phyloP scores from a whole-genome alignment of 2,797 vertebrate species.

The Cyclopterus lumpus region DNA sequence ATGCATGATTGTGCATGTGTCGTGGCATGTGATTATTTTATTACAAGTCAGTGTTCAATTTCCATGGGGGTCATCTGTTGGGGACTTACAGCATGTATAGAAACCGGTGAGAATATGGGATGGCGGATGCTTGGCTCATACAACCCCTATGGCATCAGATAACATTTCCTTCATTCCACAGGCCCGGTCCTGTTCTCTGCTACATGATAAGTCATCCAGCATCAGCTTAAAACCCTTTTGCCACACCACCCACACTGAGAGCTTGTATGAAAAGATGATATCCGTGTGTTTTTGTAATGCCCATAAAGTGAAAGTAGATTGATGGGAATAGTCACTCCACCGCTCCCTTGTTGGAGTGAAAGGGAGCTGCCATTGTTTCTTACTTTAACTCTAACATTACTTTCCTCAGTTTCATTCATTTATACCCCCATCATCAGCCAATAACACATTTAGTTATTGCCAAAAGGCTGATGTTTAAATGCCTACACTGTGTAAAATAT shows the following conservation, averaged over 20 bases:
- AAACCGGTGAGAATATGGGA: conserved; percentile 70
- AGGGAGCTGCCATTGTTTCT: conserved; percentile 34
- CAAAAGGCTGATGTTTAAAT: conserved; percentile 26
- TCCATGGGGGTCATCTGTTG: conserved; percentile 53
- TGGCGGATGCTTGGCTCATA: conserved; percentile 67
- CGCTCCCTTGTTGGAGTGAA: conserved; percentile 33
- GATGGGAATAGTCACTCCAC: conserved; percentile 47
- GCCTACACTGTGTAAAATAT: conserved; percentile 3
- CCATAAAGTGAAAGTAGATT: conserved; percentile 55
- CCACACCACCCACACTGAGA: conserved; percentile 72
- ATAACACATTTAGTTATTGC: not conserved
- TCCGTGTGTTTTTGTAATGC: conserved; percentile 64
- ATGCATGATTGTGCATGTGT: conserved; percentile 19
- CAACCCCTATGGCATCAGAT: conserved; percentile 76
- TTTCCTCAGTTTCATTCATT: conserved; percentile 13
- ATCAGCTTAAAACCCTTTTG: conserved; percentile 59
- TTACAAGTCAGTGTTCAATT: conserved; percentile 46
- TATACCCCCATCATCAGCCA: not conserved
- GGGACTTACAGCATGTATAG: conserved; percentile 33
- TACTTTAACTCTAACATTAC: conserved; percentile 19
- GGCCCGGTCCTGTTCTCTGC: conserved; percentile 74
- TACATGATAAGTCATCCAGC: conserved; percentile 70
- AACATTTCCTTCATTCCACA: conserved; percentile 74
- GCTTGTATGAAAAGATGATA: conserved; percentile 65
- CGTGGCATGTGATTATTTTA: conserved; percentile 17